Evolutionary conservation across 1,140 invertebrate genomes (phyloP).

Genomic region (Helicoverpa armigera): DNA sequence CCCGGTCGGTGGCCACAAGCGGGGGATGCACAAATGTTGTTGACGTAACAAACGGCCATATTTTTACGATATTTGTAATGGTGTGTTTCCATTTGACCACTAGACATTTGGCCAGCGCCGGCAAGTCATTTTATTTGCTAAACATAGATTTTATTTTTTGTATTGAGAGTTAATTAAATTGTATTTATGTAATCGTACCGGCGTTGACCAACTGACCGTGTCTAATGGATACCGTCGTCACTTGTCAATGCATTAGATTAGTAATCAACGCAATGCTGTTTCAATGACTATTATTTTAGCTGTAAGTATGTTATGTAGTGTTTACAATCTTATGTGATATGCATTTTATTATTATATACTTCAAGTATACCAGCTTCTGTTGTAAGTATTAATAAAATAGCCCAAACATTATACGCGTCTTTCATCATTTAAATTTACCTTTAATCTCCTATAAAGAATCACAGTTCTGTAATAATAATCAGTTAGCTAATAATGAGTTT

Average conservation of each 20-base stretch:
- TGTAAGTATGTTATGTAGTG: slow-evolving; percentile 85
- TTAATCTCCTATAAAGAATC: too few relatives aligned
- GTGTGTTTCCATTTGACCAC: slow-evolving; percentile 1
- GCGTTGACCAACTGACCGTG: slow-evolving; percentile 38
- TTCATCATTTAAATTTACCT: neutral
- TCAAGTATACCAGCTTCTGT: slow-evolving; percentile 86
- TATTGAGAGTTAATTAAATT: slow-evolving; percentile 36
- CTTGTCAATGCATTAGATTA: slow-evolving; percentile 66
- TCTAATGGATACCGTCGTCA: slow-evolving; percentile 25
- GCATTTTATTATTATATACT: slow-evolving; percentile 86
- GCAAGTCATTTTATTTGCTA: slow-evolving; percentile 33
- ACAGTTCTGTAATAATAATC: too few relatives aligned
- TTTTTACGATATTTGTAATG: slow-evolving; percentile 80
- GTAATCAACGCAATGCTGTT: slow-evolving; percentile 69
- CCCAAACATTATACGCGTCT: slow-evolving; percentile 46
- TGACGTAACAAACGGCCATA: slow-evolving; percentile 80
- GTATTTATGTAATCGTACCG: slow-evolving; percentile 15
- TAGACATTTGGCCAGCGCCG: slow-evolving; percentile 20
- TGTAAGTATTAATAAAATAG: slow-evolving; percentile 83
- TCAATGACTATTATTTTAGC: slow-evolving; percentile 81
- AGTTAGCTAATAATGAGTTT: too few relatives aligned
- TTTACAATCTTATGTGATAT: slow-evolving; percentile 86
- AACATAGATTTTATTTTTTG: slow-evolving; percentile 39
- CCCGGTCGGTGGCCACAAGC: slow-evolving; percentile 50
- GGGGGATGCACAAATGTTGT: slow-evolving; percentile 79